Evolutionary conservation across 2,797 vertebrate genomes (phyloP).

Genomic region (Chaunax sp.): DNA sequence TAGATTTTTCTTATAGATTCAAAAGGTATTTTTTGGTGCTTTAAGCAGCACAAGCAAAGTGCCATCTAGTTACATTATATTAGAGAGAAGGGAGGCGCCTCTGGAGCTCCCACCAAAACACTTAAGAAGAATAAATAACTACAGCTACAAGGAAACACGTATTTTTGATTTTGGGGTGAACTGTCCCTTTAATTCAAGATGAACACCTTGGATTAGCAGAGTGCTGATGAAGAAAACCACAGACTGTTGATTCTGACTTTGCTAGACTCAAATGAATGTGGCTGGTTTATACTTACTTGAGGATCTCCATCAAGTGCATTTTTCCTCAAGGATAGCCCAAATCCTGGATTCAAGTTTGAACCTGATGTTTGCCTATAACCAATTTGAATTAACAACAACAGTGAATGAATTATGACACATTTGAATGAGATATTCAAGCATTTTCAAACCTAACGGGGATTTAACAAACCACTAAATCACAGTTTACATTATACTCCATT

Average conservation of each 20-base stretch:
- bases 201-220: not conserved
- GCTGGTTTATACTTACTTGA: conserved; percentile 66
- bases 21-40: not conserved
- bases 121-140: no score
- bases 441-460: not conserved
- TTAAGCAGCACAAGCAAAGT: not conserved
- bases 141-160: not conserved
- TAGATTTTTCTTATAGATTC: no score
- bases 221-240: not conserved
- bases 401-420: not conserved
- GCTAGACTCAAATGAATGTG: not conserved
- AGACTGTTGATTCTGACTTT: not conserved
- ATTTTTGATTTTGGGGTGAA: not conserved
- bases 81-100: not conserved
- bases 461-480: not conserved
- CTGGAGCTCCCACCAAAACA: not conserved
- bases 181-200: not conserved
- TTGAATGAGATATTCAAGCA: not conserved
- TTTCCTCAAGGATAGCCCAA: conserved; percentile 68
- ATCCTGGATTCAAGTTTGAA: conserved; percentile 54
- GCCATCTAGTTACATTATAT: not conserved
- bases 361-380: conserved; percentile 76
- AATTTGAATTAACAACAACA: not conserved
- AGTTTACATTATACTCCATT: not conserved
- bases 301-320: conserved; percentile 52